Percentiles rank a stretch among this genome's conserved stretches.
phyloP scores from a whole-genome alignment of 1,140 invertebrate genomes.

The Leptoteleia sp. region DNA sequence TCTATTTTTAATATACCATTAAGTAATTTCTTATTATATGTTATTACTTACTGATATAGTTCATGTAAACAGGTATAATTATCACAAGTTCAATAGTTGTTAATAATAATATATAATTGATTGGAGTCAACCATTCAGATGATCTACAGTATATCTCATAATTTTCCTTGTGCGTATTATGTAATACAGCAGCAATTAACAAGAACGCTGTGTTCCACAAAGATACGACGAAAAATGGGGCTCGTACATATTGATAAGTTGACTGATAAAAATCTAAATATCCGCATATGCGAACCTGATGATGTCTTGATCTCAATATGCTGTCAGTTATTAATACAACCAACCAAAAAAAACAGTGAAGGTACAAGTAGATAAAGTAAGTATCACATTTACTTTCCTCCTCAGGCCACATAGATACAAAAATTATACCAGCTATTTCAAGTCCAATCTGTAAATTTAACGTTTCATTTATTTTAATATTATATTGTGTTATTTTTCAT shows the following conservation, averaged over 20 bases:
- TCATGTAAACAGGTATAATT: constrained; percentile 81
- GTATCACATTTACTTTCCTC: constrained; percentile 83
- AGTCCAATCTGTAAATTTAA: constrained; percentile 80
- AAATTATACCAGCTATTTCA: constrained; percentile 83
- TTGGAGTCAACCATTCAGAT: constrained; percentile 82
- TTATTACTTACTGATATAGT: constrained; percentile 83
- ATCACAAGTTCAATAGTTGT: constrained; percentile 82
- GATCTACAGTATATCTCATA: constrained; percentile 83
- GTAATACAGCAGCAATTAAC: constrained; percentile 83
- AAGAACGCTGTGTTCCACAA: constrained; percentile 84
- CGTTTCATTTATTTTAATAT: constrained; percentile 1
- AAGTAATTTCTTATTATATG: constrained; percentile 10
- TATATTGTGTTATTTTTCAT: too few species aligned
- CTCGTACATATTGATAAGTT: constrained; percentile 82
- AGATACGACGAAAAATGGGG: constrained; percentile 84
- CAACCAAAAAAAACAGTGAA: constrained; percentile 84
- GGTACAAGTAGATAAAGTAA: constrained; percentile 85
- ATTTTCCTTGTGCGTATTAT: constrained; percentile 84
- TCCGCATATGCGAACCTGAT: constrained; percentile 83
- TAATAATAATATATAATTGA: constrained; percentile 82
- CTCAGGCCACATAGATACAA: constrained; percentile 82
- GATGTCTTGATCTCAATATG: constrained; percentile 82
- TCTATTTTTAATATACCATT: too few species aligned
- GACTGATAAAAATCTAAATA: constrained; percentile 86
- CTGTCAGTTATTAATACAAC: constrained; percentile 84